Base-by-base conservation (phyloP, 1,140 invertebrate genomes). In the Ylistrum balloti region DNA sequence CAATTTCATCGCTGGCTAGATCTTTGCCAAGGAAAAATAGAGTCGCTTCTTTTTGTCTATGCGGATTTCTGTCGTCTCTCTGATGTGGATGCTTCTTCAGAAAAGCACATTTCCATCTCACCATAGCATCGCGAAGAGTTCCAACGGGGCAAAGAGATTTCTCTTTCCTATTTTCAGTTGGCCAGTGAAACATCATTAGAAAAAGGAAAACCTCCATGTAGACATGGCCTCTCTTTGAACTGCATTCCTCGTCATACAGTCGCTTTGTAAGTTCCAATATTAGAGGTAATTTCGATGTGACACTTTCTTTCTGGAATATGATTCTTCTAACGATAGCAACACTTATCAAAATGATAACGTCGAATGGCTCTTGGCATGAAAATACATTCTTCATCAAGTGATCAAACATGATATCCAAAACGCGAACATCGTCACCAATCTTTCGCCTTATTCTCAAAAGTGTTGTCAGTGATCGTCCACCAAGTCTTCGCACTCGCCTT, bases 161-260 rank as follows among this genome's bases (percentile, higher is more conserved):
- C 1, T 91, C 34, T 34, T 33, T 48, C 35, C 88, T 90, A 35
- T 56, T 88, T n/a, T 87, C 74, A 2, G 91, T 91, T 88, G 93
- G 93, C 93, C 93, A 93, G 35, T 93, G 90, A 22, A 93, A 89
- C 87, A 93, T 88, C 56, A 93, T 87, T 33, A 91, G 86, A 35
- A 88, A 93, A 35, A 93, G 86, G 56, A 87, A 93, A 2, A 92
- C 86, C 88, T 93, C 93, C 41, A 45, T 45, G 41, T 33, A 93
- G 87, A 33, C 92, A 92, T 56, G 74, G 45, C 85, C 85, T 33
- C 32, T 87, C 88, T 13, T 86, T 45, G 41, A 45, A 17, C 85
- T 33, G 35, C 17, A 20, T 87, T 28, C 17, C 33, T 56, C 74
- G 87, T 35, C n/a, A 91, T 32, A 9, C 90, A 86, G 20, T 86